Evolutionary conservation across 2,888 invertebrate genomes (phyloP).

Genomic region (Therioaphis trifolii): DNA sequence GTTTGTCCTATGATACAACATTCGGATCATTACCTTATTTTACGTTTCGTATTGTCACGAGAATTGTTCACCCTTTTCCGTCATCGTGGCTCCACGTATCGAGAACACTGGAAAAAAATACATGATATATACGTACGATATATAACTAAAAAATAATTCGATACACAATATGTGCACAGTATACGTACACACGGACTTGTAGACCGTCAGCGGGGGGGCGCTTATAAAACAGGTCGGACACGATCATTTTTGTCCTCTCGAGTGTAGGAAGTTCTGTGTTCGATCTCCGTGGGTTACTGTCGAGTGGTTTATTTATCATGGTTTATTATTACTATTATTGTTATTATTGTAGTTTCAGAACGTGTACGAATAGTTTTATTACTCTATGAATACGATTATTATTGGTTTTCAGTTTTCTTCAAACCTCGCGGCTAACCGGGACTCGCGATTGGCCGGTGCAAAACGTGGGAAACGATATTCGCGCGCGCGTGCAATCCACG

Average conservation of each 20-base stretch:
- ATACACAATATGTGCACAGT: slow-evolving; percentile 30
- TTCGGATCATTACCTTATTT: too few relatives aligned
- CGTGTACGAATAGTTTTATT: not conserved
- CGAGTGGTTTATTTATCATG: slow-evolving; percentile 55
- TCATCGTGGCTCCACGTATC: too few relatives aligned
- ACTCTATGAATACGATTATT: not conserved
- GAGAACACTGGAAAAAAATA: not conserved
- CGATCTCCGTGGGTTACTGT: slow-evolving; percentile 36
- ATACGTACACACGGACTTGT: slow-evolving; percentile 2
- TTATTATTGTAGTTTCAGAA: slow-evolving; percentile 16
- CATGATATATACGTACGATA: not conserved
- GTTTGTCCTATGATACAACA: too few relatives aligned
- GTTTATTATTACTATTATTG: slow-evolving; percentile 46
- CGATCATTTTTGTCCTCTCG: slow-evolving; percentile 52
- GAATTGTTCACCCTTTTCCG: too few relatives aligned
- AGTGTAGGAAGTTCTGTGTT: slow-evolving; percentile 27
- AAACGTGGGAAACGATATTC: slow-evolving; percentile 22
- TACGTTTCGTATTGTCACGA: too few relatives aligned
- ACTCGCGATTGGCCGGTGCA: slow-evolving; percentile 2
- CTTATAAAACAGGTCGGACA: slow-evolving; percentile 29
- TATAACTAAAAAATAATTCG: slow-evolving; percentile 5
- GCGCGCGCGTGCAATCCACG: not conserved
- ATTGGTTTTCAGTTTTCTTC: slow-evolving; percentile 30
- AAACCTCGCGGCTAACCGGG: not conserved
- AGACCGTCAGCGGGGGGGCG: slow-evolving; percentile 40